Conservation (phyloP, 2,888 invertebrate species). For the Orthosia incerta region DNA sequence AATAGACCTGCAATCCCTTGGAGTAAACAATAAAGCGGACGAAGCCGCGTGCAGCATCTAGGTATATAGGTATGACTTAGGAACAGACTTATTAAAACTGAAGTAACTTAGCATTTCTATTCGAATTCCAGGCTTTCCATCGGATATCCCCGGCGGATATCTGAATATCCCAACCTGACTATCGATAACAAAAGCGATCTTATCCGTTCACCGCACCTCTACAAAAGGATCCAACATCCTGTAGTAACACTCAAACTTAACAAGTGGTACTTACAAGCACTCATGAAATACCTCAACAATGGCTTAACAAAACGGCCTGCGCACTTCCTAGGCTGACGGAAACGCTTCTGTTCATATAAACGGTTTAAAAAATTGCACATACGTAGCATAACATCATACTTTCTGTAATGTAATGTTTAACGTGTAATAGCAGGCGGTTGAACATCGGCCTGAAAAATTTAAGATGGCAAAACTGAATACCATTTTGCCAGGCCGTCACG, state of each 20-base stretch:
- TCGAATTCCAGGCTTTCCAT: no score
- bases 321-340: constrained; percentile 29
- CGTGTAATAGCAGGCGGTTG: no score
- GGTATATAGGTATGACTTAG: no score
- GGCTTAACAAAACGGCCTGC: constrained; percentile 24
- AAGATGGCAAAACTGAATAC: no score
- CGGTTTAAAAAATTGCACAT: constrained; percentile 20
- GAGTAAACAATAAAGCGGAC: no score
- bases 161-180: background rate
- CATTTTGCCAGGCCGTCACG: background rate
- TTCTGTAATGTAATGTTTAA: no score
- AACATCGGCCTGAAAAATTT: no score
- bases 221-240: constrained; percentile 28
- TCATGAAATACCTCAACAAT: constrained; percentile 33
- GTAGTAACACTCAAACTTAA: constrained; percentile 14
- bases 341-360: constrained; percentile 39
- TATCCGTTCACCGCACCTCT: constrained; percentile 16
- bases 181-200: constrained; percentile 1
- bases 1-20: no score
- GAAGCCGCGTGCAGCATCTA: no score
- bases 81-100: no score
- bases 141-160: background rate
- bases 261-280: constrained; percentile 24
- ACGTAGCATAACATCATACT: background rate
- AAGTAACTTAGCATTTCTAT: no score